These are phyloP conservation scores for Chymomyza fuscimana DNA, from an alignment of 2,888 invertebrate species.

Conservation along the genomic window DNA sequence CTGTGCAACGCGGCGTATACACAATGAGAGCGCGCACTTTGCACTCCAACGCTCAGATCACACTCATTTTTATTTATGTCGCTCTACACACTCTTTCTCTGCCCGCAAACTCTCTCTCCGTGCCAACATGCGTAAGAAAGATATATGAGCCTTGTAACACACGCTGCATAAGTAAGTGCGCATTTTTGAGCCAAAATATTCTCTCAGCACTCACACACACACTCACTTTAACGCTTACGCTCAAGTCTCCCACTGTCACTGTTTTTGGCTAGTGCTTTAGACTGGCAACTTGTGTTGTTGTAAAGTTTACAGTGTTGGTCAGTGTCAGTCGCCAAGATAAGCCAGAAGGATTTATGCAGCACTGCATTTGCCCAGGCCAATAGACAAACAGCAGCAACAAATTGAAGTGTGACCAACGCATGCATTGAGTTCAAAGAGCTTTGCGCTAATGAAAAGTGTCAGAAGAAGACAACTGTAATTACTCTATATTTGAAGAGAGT, in stretches of 20 bases:
- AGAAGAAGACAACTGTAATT: too few relatives aligned
- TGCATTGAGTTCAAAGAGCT: not conserved
- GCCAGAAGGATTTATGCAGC: not conserved
- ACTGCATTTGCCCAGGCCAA: not conserved
- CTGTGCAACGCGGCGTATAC: slow-evolving; percentile 33
- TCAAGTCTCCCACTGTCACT: too few relatives aligned
- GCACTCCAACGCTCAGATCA: slow-evolving; percentile 15
- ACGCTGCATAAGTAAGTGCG: slow-evolving; percentile 42
- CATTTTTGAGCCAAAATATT: slow-evolving; percentile 6
- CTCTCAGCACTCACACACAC: not conserved
- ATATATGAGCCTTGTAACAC: slow-evolving; percentile 48
- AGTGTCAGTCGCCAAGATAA: not conserved
- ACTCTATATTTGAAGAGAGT: too few relatives aligned
- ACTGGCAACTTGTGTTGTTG: not conserved
- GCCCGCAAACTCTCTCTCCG: not conserved
- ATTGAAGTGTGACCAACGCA: not conserved
- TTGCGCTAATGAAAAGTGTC: not conserved
- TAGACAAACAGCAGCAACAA: not conserved
- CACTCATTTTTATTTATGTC: slow-evolving; percentile 28
- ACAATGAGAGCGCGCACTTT: slow-evolving; percentile 5
- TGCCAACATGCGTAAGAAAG: slow-evolving; percentile 32
- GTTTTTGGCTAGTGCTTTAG: too few relatives aligned
- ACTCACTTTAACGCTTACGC: too few relatives aligned
- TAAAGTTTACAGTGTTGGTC: not conserved
- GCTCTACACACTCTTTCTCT: not conserved